Conservation (phyloP, 2,888 invertebrate genomes). For the Hypolimnas misippus region DNA sequence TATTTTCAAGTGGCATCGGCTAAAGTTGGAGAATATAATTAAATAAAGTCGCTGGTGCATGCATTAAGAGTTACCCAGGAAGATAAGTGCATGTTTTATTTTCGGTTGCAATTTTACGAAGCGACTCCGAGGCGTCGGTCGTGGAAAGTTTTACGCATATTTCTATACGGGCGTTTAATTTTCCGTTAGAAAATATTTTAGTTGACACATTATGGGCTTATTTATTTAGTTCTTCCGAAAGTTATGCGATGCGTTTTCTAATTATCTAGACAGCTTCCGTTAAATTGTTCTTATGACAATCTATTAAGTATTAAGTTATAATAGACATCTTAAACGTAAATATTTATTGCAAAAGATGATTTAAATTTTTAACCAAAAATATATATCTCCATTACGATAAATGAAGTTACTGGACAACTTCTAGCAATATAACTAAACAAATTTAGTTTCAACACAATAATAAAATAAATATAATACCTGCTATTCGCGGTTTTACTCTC, state of each 20-base stretch:
- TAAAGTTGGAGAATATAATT: constrained; percentile 20
- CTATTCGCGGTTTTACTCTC: too few relatives aligned
- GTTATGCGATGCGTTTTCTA: not conserved
- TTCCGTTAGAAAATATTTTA: not conserved
- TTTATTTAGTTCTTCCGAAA: not conserved
- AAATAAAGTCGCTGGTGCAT: constrained; percentile 15
- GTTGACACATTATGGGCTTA: not conserved
- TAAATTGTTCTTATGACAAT: too few relatives aligned
- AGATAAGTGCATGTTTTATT: constrained; percentile 18
- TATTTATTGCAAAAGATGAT: too few relatives aligned
- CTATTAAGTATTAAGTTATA: too few relatives aligned
- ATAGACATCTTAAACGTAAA: too few relatives aligned
- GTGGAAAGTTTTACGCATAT: not conserved
- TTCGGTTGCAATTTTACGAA: constrained; percentile 1
- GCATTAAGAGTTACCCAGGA: not conserved
- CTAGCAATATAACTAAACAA: too few relatives aligned
- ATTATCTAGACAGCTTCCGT: too few relatives aligned
- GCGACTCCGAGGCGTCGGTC: not conserved
- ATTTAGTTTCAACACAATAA: too few relatives aligned
- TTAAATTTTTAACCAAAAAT: too few relatives aligned
- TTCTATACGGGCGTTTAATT: not conserved
- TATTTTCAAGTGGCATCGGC: constrained; percentile 12
- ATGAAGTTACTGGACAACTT: too few relatives aligned
- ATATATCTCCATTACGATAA: too few relatives aligned
- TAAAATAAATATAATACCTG: too few relatives aligned